Evolutionary conservation across 2,113 vertebrate genomes (phyloP).

Genomic region (Pavo muticus): DNA sequence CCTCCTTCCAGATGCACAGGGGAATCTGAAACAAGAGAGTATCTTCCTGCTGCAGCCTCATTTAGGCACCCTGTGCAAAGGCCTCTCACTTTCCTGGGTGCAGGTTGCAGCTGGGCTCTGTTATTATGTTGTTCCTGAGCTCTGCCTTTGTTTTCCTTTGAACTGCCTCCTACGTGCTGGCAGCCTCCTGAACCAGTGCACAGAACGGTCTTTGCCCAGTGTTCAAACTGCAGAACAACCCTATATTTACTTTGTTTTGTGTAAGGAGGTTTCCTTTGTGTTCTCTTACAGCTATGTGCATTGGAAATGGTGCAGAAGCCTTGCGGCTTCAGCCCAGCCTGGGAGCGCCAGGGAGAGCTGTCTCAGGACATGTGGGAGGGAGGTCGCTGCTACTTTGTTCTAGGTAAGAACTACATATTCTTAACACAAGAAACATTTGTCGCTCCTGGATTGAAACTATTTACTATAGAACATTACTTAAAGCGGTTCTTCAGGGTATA

Average conservation of each 20-base stretch:
- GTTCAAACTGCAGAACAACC: background rate
- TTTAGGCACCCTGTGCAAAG: background rate
- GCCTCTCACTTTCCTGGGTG: background rate
- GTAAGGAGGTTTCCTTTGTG: background rate
- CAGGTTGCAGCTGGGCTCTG: background rate
- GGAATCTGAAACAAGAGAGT: background rate
- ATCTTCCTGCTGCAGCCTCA: background rate
- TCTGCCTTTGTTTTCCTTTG: background rate
- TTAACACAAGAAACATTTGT: background rate
- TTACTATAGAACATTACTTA: background rate
- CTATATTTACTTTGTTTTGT: background rate
- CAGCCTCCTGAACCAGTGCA: background rate
- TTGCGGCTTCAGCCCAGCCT: background rate
- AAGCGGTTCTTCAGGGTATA: background rate
- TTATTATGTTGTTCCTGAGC: background rate
- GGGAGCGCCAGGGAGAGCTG: background rate
- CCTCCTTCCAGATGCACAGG: background rate
- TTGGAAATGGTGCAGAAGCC: background rate
- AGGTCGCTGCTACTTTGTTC: background rate
- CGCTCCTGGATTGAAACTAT: background rate
- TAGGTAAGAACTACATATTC: background rate
- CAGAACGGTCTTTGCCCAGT: background rate
- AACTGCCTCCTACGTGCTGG: background rate
- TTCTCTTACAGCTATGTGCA: background rate
- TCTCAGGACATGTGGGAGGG: background rate